phyloP scores from a whole-genome alignment of 1,140 invertebrate genomes.

The Cherax destructor region DNA sequence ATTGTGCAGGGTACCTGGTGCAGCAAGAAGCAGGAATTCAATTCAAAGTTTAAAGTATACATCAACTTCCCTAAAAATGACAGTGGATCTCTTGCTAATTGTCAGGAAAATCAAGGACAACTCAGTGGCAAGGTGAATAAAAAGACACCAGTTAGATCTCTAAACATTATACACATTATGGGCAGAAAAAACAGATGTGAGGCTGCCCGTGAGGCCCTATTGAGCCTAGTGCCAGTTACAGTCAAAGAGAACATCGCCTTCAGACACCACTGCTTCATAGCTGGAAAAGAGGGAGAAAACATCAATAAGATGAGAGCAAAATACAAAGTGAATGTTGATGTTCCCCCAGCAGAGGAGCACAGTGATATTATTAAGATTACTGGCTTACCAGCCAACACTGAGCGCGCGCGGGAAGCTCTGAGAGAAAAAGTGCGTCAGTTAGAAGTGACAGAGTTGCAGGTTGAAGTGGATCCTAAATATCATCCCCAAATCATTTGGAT shows the following conservation, averaged over 20 bases:
- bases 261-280: constrained; percentile 94
- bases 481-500: constrained; percentile 94
- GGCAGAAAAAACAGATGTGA: constrained; percentile 90
- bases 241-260: constrained; percentile 90
- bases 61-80: constrained; percentile 94
- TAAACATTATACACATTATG: constrained; percentile 89
- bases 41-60: constrained; percentile 88
- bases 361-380: constrained; percentile 81
- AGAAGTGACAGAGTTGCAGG: constrained; percentile 85
- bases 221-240: constrained; percentile 89
- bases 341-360: constrained; percentile 85
- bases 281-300: constrained; percentile 93
- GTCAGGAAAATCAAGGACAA: constrained; percentile 73
- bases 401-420: constrained; percentile 88
- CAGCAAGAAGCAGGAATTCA: constrained; percentile 88
- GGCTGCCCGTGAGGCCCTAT: constrained; percentile 88
- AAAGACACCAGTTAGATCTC: constrained; percentile 77
- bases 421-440: constrained; percentile 87
- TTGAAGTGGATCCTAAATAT: constrained; percentile 91
- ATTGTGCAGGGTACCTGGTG: constrained; percentile 88
- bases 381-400: constrained; percentile 89
- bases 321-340: constrained; percentile 90
- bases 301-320: constrained; percentile 91
- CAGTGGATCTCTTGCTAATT: constrained; percentile 61
- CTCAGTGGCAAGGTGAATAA: constrained; percentile 68